Base-by-base conservation (phyloP, 2,888 invertebrate genomes). In the Meandrusa payeni region DNA sequence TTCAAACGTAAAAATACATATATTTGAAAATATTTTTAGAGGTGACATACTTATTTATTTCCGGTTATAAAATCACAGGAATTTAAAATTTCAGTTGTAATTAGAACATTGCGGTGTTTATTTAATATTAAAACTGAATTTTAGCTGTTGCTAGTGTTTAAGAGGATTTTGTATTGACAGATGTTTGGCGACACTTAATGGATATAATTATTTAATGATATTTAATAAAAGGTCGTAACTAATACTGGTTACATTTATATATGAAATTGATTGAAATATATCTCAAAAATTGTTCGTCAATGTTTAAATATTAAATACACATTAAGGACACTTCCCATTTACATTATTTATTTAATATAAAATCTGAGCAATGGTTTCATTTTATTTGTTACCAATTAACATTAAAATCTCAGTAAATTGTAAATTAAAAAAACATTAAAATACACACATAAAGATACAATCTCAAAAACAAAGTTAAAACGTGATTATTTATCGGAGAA, bases 251-350 rank as follows among this genome's bases (percentile, higher is more conserved):
- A 44, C 27, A 37, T 22, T 17, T 2, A 12, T 20, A n/a, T 5
- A 12, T 36, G 10, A 7, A 11, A 34, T 23, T 23, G 5, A 40
- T 34, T 27, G 17, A 29, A 34, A 34, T n/a, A 36, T 23, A 33
- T 34, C 34, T 20, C 42, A 42, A 24, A 11, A 38, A 41, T 54
- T 51, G 52, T 50, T 55, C 49, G 49, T 48, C 50, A 41, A 44
- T 50, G 34, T 44, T 23, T 40, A 33, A 36, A 46, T 40, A 51
- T 50, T 45, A 44, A 45, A 47, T 24, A 41, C 34, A 49, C 11
- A 26, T 40, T 60, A 63, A 59, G 60, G 59, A 58, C 61, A 63
- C 61, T 63, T 61, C 55, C 57, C 50, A 51, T 59, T 59, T 59
- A 54, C 52, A 52, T 50, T 59, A 56, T 57, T 51, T 49, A 48